A percentile compares a stretch with the other conserved stretches of the same genome.
Evolutionary conservation across 2,113 vertebrate genomes (phyloP).

Genomic region (Naja naja): DNA sequence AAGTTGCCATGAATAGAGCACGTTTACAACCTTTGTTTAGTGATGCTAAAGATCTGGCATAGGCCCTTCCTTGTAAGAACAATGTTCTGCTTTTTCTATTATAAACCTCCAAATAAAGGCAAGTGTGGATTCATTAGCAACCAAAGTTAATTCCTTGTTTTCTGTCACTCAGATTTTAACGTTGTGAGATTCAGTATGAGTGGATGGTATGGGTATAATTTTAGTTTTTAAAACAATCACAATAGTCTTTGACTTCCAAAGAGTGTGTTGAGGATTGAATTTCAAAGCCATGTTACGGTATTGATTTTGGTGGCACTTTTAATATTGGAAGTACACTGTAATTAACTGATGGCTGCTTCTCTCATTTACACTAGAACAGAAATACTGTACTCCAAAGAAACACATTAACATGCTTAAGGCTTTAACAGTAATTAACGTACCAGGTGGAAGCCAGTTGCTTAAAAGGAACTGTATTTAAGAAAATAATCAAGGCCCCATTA

Average conservation of each 20-base stretch:
- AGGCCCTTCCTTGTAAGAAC: background rate
- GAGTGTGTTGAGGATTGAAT: background rate
- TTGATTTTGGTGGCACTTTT: conserved; percentile 11
- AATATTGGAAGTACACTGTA: background rate
- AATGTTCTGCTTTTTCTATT: background rate
- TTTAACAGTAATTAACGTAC: background rate
- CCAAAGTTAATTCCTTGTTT: background rate
- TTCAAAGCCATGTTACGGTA: background rate
- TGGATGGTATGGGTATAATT: background rate
- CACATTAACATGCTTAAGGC: background rate
- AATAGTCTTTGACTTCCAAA: background rate
- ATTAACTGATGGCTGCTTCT: conserved; percentile 24
- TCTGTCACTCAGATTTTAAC: background rate
- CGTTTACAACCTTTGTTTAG: background rate
- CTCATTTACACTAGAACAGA: background rate
- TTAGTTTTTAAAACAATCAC: background rate
- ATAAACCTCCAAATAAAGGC: background rate
- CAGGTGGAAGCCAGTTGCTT: background rate
- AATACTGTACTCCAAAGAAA: background rate
- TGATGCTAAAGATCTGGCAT: background rate
- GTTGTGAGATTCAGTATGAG: background rate
- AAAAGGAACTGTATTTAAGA: background rate
- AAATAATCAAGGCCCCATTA: conserved; percentile 14
- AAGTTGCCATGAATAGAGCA: background rate
- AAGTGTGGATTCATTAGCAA: background rate